These are phyloP conservation scores for Pygoscelis antarcticus DNA, from an alignment of 2,113 vertebrate genomes.

Conservation along the genomic window DNA sequence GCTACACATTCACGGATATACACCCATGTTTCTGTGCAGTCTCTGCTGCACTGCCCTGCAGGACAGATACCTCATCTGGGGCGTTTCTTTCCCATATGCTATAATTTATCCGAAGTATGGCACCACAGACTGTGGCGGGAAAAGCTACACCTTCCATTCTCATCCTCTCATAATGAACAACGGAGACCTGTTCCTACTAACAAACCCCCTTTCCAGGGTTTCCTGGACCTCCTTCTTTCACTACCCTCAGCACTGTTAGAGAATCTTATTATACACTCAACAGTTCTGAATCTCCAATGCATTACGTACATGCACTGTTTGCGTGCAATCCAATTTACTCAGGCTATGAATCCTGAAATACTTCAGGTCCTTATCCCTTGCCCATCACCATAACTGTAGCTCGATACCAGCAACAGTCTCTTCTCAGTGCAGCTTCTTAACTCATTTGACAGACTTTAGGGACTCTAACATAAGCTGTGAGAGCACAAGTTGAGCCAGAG, in stretches of 20 bases:
- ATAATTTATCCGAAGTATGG: not conserved
- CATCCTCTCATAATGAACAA: not conserved
- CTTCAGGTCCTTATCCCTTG: not conserved
- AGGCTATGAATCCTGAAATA: not conserved
- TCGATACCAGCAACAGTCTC: not conserved
- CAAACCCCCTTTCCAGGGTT: not conserved
- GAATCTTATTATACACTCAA: not conserved
- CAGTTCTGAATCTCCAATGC: not conserved
- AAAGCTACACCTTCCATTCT: not conserved
- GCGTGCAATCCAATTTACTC: not conserved
- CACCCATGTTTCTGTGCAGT: not conserved
- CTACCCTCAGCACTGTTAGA: not conserved
- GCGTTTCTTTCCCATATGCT: not conserved
- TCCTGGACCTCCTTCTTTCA: not conserved
- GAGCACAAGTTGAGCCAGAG: not conserved
- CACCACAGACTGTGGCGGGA: not conserved
- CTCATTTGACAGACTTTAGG: not conserved
- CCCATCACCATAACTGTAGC: not conserved
- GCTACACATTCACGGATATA: not conserved
- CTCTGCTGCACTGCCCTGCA: fast-evolving
- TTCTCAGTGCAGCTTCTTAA: not conserved
- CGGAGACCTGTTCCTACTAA: not conserved
- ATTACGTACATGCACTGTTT: not conserved
- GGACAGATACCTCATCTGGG: not conserved
- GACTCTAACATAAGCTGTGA: not conserved